Evolutionary conservation across 2,113 vertebrate genomes (phyloP).

Genomic region (Syngnathus typhle): DNA sequence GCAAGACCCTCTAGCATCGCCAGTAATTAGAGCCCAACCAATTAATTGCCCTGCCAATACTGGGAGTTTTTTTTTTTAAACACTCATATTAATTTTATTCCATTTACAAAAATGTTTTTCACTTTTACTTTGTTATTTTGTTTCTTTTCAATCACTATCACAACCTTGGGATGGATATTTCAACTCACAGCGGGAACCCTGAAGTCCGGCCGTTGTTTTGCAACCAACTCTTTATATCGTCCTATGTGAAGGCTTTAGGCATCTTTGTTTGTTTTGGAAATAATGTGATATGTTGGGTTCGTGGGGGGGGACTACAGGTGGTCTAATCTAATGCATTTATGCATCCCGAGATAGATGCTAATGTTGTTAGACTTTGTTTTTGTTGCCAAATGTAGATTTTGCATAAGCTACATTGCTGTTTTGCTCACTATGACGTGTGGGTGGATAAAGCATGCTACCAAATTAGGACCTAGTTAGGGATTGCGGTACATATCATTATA

Average conservation of each 20-base stretch:
- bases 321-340: background rate
- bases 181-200: too few species aligned
- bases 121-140: too few species aligned
- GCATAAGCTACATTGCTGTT: background rate
- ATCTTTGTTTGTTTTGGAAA: constrained; percentile 1
- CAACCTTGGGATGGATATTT: too few species aligned
- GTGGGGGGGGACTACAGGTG: background rate
- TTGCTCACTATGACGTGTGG: background rate
- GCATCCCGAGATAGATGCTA: background rate
- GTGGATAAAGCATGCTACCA: background rate
- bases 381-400: background rate
- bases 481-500: background rate
- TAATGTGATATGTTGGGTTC: background rate
- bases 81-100: too few species aligned
- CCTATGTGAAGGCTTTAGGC: background rate
- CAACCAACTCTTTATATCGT: background rate
- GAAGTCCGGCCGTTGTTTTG: too few species aligned
- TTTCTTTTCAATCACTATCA: too few species aligned
- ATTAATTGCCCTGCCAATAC: too few species aligned
- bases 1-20: too few species aligned
- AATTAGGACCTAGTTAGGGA: background rate
- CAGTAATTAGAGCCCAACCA: too few species aligned
- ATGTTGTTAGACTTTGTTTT: background rate
- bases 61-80: too few species aligned
- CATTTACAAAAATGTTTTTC: too few species aligned